Conservation (phyloP, 1,140 invertebrate genomes). For the Saccostrea glomerata region DNA sequence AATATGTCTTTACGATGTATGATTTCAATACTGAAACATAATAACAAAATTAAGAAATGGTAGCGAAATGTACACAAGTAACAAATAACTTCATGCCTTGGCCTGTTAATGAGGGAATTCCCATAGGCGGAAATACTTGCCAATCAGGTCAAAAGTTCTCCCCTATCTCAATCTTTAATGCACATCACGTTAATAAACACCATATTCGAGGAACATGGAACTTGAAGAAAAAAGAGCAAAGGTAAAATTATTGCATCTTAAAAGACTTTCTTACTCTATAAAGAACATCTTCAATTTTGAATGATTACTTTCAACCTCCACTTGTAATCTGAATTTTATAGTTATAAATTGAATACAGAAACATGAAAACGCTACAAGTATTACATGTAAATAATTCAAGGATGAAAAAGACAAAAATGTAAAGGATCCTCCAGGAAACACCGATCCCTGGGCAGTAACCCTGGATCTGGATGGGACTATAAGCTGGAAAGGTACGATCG, state of each 20-base stretch:
- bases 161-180: background rate
- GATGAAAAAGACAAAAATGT: background rate
- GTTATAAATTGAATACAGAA: too few relatives aligned
- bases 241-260: background rate
- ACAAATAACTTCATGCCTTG: background rate
- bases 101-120: background rate
- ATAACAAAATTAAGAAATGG: background rate
- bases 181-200: background rate
- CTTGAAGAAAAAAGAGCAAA: background rate
- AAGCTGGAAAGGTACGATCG: background rate
- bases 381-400: background rate
- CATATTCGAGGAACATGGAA: background rate
- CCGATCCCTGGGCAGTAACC: background rate
- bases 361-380: too few relatives aligned
- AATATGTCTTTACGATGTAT: too few relatives aligned
- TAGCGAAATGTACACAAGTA: background rate
- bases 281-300: too few relatives aligned
- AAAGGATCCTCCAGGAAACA: background rate
- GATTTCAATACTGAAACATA: too few relatives aligned
- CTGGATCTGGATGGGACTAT: background rate
- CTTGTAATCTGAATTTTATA: too few relatives aligned
- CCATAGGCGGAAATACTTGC: slow-evolving; percentile 8
- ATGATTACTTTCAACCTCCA: too few relatives aligned
- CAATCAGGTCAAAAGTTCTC: background rate
- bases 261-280: too few relatives aligned